Conservation (phyloP, 1,140 invertebrate genomes). For the Protaetia brevitarsis region DNA sequence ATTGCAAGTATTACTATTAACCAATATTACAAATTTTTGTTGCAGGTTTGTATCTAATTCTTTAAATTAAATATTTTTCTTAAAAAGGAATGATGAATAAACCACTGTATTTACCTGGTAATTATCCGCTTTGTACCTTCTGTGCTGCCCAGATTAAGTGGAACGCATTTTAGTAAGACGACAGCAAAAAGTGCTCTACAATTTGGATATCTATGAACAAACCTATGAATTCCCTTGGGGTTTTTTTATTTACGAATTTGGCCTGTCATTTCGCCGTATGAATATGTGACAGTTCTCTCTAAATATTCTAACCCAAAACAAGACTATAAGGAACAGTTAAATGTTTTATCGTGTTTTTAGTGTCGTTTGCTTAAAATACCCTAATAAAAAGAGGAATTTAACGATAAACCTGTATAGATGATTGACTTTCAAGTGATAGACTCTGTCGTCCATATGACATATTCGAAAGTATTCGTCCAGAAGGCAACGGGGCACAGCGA, state of each 20-base stretch:
- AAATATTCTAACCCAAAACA: neutral
- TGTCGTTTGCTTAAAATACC: neutral
- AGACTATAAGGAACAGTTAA: neutral
- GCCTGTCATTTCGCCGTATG: neutral
- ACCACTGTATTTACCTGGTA: too few relatives aligned
- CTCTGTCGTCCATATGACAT: neutral
- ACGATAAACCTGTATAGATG: neutral
- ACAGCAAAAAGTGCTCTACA: too few relatives aligned
- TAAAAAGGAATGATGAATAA: too few relatives aligned
- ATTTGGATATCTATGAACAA: neutral
- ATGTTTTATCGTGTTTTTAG: neutral
- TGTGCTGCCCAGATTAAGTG: too few relatives aligned
- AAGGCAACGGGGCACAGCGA: slow-evolving; percentile 16
- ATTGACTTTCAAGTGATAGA: neutral
- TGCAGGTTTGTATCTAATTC: too few relatives aligned
- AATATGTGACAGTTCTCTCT: slow-evolving; percentile 8
- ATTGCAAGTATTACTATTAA: too few relatives aligned
- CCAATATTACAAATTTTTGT: too few relatives aligned
- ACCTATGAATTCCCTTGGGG: neutral
- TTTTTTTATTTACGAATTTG: neutral
- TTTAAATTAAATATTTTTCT: too few relatives aligned
- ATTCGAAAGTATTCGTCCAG: neutral
- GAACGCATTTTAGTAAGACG: too few relatives aligned
- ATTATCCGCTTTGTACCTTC: too few relatives aligned
- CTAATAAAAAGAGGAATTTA: neutral